Percentiles rank a stretch among this genome's conserved stretches.
Evolutionary conservation across 2,888 invertebrate genomes (phyloP).

Genomic region (Metellina segmentata): DNA sequence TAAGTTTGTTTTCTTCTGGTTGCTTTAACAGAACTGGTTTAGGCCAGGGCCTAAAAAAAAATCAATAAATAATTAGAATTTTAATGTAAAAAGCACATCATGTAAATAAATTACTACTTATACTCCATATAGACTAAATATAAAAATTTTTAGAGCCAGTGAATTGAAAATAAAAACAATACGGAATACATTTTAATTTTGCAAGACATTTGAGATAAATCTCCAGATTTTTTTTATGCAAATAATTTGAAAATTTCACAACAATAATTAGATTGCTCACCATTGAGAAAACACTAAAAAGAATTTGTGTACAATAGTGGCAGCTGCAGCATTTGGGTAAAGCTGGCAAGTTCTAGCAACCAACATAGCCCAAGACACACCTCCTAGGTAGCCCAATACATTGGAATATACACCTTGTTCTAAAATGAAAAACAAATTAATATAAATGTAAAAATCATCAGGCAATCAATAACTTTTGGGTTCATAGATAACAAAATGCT

Average conservation of each 20-base stretch:
- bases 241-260: neutral
- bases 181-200: neutral
- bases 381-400: slow-evolving; percentile 97
- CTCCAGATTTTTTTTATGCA: no score
- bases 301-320: slow-evolving; percentile 97
- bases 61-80: neutral
- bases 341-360: slow-evolving; percentile 98
- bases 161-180: neutral
- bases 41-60: slow-evolving; percentile 90
- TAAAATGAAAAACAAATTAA: slow-evolving; percentile 80
- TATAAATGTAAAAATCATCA: neutral
- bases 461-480: no score
- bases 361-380: slow-evolving; percentile 99
- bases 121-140: neutral
- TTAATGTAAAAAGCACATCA: neutral
- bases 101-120: neutral
- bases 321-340: slow-evolving; percentile 97
- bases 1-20: slow-evolving; percentile 91
- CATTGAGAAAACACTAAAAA: slow-evolving; percentile 98
- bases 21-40: slow-evolving; percentile 97
- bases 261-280: slow-evolving; percentile 81
- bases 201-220: neutral
- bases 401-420: slow-evolving; percentile 99
- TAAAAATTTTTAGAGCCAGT: neutral
- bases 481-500: no score